Percentiles rank a stretch among this genome's conserved stretches.
Conservation (phyloP, 2,888 invertebrate genomes). For the Parnassius orleans region DNA sequence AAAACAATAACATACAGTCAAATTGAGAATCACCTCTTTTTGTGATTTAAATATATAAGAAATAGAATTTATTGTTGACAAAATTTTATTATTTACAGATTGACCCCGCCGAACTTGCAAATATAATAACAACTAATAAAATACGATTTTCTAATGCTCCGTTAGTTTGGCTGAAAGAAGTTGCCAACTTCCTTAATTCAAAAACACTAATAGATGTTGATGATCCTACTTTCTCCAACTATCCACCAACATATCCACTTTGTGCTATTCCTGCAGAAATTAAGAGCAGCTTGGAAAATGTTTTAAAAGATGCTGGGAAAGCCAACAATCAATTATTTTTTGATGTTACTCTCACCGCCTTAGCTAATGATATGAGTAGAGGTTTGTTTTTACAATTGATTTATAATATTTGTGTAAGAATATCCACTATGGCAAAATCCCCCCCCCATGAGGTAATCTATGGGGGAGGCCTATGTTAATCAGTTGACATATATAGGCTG, state of each 20-base stretch:
- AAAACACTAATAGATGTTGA: conserved; percentile 83
- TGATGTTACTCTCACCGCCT: conserved; percentile 84
- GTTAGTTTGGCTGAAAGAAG: conserved; percentile 84
- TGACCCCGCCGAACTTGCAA: conserved; percentile 78
- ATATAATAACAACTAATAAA: conserved; percentile 78
- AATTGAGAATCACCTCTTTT: too few species aligned
- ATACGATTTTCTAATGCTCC: conserved; percentile 86
- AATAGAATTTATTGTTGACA: background rate
- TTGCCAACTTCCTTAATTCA: conserved; percentile 83
- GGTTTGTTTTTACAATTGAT: conserved; percentile 56
- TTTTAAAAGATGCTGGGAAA: conserved; percentile 82
- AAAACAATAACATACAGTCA: too few species aligned
- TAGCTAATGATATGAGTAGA: conserved; percentile 87
- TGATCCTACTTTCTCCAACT: conserved; percentile 81
- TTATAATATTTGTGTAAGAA: too few species aligned
- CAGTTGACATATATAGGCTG: background rate
- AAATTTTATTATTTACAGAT: conserved; percentile 71
- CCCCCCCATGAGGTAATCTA: too few species aligned
- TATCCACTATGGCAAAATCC: too few species aligned
- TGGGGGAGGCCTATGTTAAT: too few species aligned
- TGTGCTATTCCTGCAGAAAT: conserved; percentile 73
- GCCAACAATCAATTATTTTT: conserved; percentile 85
- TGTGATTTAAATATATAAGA: too few species aligned
- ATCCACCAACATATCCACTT: conserved; percentile 80
- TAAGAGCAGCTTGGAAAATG: conserved; percentile 63